Conservation (phyloP, 2,888 invertebrate genomes). For the Tyria jacobaeae region DNA sequence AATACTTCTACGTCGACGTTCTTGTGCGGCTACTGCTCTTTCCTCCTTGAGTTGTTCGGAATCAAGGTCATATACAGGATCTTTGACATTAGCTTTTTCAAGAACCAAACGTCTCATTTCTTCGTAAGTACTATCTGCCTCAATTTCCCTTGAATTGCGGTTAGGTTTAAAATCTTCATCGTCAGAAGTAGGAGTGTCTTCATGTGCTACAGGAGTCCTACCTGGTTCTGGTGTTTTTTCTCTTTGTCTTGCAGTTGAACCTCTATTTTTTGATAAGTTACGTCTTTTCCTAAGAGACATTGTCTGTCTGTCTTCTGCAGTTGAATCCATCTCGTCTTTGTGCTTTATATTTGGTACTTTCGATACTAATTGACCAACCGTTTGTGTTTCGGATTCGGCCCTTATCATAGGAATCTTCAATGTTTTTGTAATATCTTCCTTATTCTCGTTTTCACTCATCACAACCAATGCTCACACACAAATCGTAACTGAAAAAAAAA, state of each 20-base stretch:
- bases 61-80: constrained; percentile 80
- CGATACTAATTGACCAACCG: constrained; percentile 60
- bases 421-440: constrained; percentile 54
- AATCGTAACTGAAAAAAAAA: constrained; percentile 63
- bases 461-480: constrained; percentile 46
- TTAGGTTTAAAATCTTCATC: constrained; percentile 74
- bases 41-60: constrained; percentile 80
- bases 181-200: constrained; percentile 89
- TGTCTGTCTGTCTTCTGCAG: constrained; percentile 76
- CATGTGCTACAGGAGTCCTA: constrained; percentile 79
- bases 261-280: constrained; percentile 86
- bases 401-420: constrained; percentile 69
- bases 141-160: constrained; percentile 76
- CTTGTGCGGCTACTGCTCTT: constrained; percentile 75
- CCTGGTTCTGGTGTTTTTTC: constrained; percentile 84
- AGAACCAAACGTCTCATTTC: constrained; percentile 82
- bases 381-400: constrained; percentile 74
- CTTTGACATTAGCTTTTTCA: constrained; percentile 72
- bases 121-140: constrained; percentile 81
- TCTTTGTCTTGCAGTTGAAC: constrained; percentile 77
- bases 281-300: constrained; percentile 88
- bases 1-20: constrained; percentile 82
- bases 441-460: constrained; percentile 70
- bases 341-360: constrained; percentile 61
- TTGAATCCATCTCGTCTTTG: constrained; percentile 63